phyloP scores from a whole-genome alignment of 1,140 invertebrate genomes.

The Penaeus japonicus region DNA sequence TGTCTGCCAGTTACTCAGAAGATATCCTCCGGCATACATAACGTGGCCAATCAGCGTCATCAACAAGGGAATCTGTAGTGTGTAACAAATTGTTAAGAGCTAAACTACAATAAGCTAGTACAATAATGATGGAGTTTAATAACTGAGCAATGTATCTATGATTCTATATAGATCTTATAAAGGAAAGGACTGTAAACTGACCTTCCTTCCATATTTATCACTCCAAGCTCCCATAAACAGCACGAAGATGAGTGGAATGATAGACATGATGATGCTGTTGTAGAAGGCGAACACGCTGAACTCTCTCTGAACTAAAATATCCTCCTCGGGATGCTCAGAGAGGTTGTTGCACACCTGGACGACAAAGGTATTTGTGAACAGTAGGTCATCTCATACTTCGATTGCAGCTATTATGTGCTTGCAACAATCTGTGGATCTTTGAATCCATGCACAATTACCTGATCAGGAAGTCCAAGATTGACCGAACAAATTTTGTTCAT shows the following conservation, averaged over 20 bases:
- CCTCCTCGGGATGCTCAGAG: slow-evolving; percentile 4
- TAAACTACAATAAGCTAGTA: too few relatives aligned
- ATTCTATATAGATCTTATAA: background rate
- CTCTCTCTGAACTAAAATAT: slow-evolving; percentile 39
- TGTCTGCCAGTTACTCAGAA: slow-evolving; percentile 17
- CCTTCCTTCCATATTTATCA: slow-evolving; percentile 54
- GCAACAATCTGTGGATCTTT: background rate
- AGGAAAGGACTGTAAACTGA: background rate
- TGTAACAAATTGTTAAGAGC: background rate
- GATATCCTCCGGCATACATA: slow-evolving; percentile 28
- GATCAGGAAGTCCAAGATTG: background rate
- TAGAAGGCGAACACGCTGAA: slow-evolving; percentile 52
- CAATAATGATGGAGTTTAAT: too few relatives aligned
- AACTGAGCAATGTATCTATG: background rate
- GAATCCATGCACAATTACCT: background rate
- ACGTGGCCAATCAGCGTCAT: slow-evolving; percentile 17
- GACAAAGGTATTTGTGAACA: background rate
- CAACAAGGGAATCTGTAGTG: slow-evolving; percentile 37
- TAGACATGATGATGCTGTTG: slow-evolving; percentile 53
- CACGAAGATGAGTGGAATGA: slow-evolving; percentile 46
- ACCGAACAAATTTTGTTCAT: background rate
- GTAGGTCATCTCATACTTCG: background rate
- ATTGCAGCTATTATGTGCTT: background rate
- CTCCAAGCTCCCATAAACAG: slow-evolving; percentile 58
- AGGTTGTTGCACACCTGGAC: slow-evolving; percentile 43